Conservation (phyloP, 2,797 vertebrate genomes). For the Myoxocephalus aenaeus region DNA sequence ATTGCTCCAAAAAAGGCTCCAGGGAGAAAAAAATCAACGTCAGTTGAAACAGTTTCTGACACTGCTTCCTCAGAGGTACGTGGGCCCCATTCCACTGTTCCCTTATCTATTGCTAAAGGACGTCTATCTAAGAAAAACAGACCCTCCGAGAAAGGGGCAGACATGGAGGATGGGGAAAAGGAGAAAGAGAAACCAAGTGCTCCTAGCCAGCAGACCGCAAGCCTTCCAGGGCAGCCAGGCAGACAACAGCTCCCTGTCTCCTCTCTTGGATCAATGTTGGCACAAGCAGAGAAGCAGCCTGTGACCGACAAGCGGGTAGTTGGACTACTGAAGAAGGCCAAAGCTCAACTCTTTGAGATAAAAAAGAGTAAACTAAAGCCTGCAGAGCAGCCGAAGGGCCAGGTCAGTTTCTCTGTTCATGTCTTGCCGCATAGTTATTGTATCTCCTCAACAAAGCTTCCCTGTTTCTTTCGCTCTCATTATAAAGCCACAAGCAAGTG, state of each 20-base stretch:
- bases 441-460: conserved; percentile 11
- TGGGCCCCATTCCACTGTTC: conserved; percentile 66
- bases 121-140: conserved; percentile 90
- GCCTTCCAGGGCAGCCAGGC: conserved; percentile 79
- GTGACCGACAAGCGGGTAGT: conserved; percentile 95
- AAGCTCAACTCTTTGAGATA: conserved; percentile 96
- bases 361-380: conserved; percentile 97
- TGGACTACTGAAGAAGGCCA: conserved; percentile 95
- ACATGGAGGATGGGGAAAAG: conserved; percentile 84
- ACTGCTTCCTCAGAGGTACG: conserved; percentile 81
- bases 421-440: neutral
- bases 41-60: conserved; percentile 83
- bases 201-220: conserved; percentile 70
- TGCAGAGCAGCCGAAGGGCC: conserved; percentile 93
- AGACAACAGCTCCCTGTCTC: conserved; percentile 89
- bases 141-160: conserved; percentile 83
- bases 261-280: conserved; percentile 92
- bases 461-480: conserved; percentile 39
- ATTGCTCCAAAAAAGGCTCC: conserved; percentile 89
- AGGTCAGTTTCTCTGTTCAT: conserved; percentile 84
- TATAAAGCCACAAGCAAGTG: conserved; percentile 37
- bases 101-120: conserved; percentile 82
- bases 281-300: conserved; percentile 93
- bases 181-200: conserved; percentile 80
- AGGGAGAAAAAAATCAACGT: conserved; percentile 89